Base-by-base conservation (phyloP, 2,113 vertebrate species). In the Cheilinus undulatus region DNA sequence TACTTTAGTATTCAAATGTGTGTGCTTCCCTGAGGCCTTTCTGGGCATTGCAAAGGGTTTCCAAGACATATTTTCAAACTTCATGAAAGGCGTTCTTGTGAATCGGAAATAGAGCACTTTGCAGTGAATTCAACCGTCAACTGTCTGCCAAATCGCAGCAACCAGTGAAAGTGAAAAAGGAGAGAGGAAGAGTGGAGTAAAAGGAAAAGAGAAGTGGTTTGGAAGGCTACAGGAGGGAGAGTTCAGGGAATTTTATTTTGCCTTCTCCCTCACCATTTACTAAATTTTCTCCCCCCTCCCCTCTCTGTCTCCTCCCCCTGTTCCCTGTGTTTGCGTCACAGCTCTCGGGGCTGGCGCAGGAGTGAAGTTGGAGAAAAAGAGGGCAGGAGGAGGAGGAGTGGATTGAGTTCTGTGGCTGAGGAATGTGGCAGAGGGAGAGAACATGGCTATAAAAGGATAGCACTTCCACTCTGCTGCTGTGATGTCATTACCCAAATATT, bases 401-500 rank as follows among this genome's bases (percentile, higher is more conserved):
- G 34, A 68, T 40, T 58, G 54, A 66, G 69, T 59, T 73, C 83
- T 80, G 75, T 52, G 58, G 69, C 78, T 19, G 66, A 90, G 85
- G 91, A 92, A 91, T 92, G 89, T 81, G 61, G 62, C 73, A 42
- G 65, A 66, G 74, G 82, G 73, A 82, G 73, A 73, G 85, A 89
- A 92, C 84, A 89, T 88, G 84, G 59, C 91, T 89, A 90, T 91
- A 92, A 91, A 92, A 89, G 91, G 91, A 84, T 30, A 15, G 77
- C 84, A 89, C 91, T 91, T 92, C 91, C 91, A 84, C 76, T 87
- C 51, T 0, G 62, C 8, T 14, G 61, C 78, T 83, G 73, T 90
- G 89, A 91, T 88, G 87, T 92, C 91, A 90, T 75, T 42, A 32
- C 68, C 72, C 57, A 91, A 73, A 71, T 65, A 91, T 91, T 86